A percentile compares a stretch with the other conserved stretches of the same genome.
Conservation (phyloP, 2,113 vertebrate species). For the Colius striatus region DNA sequence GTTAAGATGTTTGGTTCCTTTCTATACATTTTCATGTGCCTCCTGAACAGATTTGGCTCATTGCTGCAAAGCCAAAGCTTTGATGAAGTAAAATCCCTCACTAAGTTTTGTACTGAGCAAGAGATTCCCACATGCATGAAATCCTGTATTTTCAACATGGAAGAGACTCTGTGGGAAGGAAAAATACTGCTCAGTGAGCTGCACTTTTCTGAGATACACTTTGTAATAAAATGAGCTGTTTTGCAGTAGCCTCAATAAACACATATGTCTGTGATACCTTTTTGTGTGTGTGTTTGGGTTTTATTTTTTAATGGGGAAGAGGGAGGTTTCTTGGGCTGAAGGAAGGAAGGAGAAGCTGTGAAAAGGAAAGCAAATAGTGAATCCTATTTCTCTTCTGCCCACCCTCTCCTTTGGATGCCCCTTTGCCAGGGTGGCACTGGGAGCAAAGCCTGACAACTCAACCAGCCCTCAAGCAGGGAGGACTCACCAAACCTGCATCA, state of each 20-base stretch:
- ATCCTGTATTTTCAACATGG: neutral
- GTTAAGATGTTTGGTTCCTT: neutral
- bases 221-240: neutral
- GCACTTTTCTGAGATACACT: neutral
- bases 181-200: neutral
- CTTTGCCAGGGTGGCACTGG: neutral
- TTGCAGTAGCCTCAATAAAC: neutral
- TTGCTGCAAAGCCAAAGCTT: neutral
- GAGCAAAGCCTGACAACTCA: neutral
- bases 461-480: neutral
- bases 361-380: neutral
- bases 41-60: neutral
- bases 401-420: neutral
- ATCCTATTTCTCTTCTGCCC: neutral
- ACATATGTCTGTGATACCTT: neutral
- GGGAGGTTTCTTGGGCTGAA: neutral
- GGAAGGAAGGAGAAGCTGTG: rapidly evolving
- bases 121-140: neutral
- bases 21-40: neutral
- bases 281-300: neutral
- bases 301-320: neutral
- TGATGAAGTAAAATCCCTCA: neutral
- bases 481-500: neutral
- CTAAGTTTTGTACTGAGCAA: neutral
- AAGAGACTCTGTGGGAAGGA: neutral